Conservation (phyloP, 2,888 invertebrate species). For the Pseudanteris insignis region DNA sequence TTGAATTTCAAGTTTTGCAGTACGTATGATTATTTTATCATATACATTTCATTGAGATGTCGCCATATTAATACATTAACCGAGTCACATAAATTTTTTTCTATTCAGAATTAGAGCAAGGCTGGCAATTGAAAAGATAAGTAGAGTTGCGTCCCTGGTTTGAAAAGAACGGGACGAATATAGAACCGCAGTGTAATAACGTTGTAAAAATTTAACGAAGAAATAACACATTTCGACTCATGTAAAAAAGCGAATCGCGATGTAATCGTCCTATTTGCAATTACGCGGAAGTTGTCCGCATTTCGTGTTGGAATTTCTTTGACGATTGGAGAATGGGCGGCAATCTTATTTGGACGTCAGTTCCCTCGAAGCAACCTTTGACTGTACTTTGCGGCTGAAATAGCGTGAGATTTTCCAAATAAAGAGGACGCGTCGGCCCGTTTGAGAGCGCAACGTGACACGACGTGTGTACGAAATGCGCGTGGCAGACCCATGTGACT, state of each 20-base stretch:
- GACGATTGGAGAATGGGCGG: constrained; percentile 32
- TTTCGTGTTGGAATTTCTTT: constrained; percentile 41
- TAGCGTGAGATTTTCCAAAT: constrained; percentile 60
- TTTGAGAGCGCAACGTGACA: constrained; percentile 30
- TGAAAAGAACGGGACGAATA: neutral
- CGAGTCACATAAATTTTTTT: too few relatives aligned
- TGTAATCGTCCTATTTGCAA: constrained; percentile 42
- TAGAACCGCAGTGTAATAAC: constrained; percentile 8
- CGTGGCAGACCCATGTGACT: constrained; percentile 10
- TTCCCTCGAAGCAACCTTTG: constrained; percentile 28
- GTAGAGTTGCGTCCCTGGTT: too few relatives aligned
- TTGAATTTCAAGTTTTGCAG: too few relatives aligned
- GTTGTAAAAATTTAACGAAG: constrained; percentile 6
- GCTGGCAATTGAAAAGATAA: neutral
- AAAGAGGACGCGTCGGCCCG: constrained; percentile 46
- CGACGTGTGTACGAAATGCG: constrained; percentile 18
- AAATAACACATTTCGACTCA: constrained; percentile 20
- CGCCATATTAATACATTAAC: too few relatives aligned
- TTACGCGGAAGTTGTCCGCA: constrained; percentile 41
- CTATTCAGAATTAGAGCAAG: too few relatives aligned
- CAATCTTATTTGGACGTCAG: constrained; percentile 35
- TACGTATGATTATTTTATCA: too few relatives aligned
- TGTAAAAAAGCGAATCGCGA: constrained; percentile 24
- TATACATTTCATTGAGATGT: too few relatives aligned
- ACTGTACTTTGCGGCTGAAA: constrained; percentile 39